Conservation (phyloP, 2,113 vertebrate species). For the Mionectes macconnelli region DNA sequence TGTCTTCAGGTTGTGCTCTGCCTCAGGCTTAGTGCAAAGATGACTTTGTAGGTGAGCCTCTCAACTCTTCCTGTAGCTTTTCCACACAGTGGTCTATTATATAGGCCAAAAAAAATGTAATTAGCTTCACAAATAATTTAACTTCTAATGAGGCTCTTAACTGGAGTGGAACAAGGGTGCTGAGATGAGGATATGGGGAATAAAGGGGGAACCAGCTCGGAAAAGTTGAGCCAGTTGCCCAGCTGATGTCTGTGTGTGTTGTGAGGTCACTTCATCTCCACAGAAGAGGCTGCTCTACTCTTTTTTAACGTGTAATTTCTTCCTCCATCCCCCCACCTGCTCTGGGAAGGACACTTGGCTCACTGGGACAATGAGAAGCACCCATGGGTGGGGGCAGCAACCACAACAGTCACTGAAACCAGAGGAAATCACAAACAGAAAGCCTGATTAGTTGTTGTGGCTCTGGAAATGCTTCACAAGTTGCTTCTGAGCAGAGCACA, state of each 20-base stretch:
- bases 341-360: background rate
- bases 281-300: background rate
- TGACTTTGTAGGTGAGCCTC: background rate
- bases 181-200: background rate
- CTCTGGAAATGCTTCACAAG: background rate
- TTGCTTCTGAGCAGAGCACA: background rate
- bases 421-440: background rate
- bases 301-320: background rate
- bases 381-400: rapidly evolving
- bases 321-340: background rate
- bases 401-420: background rate
- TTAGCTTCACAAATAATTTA: background rate
- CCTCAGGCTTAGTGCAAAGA: background rate
- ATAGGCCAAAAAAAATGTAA: background rate
- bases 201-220: background rate
- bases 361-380: background rate
- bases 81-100: background rate
- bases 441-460: background rate
- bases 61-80: background rate
- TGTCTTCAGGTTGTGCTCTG: background rate
- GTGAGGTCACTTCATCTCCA: background rate
- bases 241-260: background rate
- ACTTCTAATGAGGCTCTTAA: background rate
- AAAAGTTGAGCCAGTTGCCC: background rate
- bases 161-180: background rate